A percentile compares a stretch with the other conserved stretches of the same genome.
phyloP scores from a whole-genome alignment of 1,140 invertebrate species.

The Leptinotarsa undecemlineata region DNA sequence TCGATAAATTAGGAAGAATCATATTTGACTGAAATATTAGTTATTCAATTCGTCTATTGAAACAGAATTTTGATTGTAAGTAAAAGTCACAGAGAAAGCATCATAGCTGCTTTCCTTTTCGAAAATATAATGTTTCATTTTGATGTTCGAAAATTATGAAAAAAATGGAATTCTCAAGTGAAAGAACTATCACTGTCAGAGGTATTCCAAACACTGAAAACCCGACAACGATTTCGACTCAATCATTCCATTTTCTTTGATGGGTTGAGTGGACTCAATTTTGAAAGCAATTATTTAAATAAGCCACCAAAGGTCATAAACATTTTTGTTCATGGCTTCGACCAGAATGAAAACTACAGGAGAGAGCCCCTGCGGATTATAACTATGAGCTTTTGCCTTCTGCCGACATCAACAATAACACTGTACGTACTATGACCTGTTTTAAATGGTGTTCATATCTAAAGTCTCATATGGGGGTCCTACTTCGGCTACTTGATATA shows the following conservation, averaged over 20 bases:
- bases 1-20: no score
- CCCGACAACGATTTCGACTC: neutral
- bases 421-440: constrained; percentile 33
- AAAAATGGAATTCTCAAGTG: no score
- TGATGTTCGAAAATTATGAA: no score
- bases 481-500: constrained; percentile 34
- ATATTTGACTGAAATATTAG: no score
- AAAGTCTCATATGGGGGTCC: constrained; percentile 18
- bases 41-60: no score
- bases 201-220: no score
- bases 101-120: no score
- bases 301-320: constrained; percentile 28
- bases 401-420: constrained; percentile 32
- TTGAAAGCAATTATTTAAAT: constrained; percentile 23
- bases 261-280: neutral
- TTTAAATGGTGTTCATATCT: constrained; percentile 28
- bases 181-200: no score
- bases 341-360: constrained; percentile 5
- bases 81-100: no score
- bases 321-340: constrained; percentile 29
- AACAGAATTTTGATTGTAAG: no score
- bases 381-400: neutral
- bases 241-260: neutral
- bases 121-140: no score
- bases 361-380: constrained; percentile 3